Evolutionary conservation across 1,140 invertebrate genomes (phyloP).

Genomic region (Halyomorpha halys): DNA sequence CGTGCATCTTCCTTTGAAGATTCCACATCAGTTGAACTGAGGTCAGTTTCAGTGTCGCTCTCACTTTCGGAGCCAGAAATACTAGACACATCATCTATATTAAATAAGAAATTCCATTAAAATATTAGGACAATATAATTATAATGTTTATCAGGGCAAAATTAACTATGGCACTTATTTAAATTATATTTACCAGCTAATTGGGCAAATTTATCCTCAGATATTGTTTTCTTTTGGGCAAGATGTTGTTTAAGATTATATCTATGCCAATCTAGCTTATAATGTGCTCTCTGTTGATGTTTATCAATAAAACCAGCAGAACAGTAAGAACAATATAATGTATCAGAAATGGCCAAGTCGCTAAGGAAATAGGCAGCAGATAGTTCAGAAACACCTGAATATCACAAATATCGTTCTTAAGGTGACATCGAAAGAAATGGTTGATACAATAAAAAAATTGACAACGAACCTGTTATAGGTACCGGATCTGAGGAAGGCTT

Average conservation of each 20-base stretch:
- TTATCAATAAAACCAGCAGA: constrained; percentile 41
- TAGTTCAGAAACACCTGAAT: not conserved
- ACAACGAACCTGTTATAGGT: constrained; percentile 7
- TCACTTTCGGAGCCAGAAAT: constrained; percentile 56
- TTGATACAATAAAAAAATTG: not conserved
- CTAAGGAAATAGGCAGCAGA: constrained; percentile 24
- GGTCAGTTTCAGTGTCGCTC: constrained; percentile 38
- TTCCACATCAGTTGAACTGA: constrained; percentile 33
- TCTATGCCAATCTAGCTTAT: constrained; percentile 88
- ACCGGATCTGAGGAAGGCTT: constrained; percentile 39
- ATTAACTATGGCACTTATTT: too few relatives aligned
- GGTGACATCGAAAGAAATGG: not conserved
- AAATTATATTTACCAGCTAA: constrained; percentile 24
- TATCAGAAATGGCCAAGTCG: constrained; percentile 40
- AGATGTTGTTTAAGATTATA: constrained; percentile 95
- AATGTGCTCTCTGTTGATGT: constrained; percentile 64
- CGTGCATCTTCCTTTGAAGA: constrained; percentile 33
- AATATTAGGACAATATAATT: too few relatives aligned
- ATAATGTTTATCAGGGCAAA: too few relatives aligned
- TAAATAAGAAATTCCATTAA: not conserved
- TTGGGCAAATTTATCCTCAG: constrained; percentile 69
- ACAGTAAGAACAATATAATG: constrained; percentile 45
- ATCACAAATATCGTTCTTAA: not conserved
- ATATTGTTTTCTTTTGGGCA: constrained; percentile 68
- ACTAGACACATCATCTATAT: constrained; percentile 58